Base-by-base conservation (phyloP, 2,888 invertebrate genomes). In the Theretra japonica region DNA sequence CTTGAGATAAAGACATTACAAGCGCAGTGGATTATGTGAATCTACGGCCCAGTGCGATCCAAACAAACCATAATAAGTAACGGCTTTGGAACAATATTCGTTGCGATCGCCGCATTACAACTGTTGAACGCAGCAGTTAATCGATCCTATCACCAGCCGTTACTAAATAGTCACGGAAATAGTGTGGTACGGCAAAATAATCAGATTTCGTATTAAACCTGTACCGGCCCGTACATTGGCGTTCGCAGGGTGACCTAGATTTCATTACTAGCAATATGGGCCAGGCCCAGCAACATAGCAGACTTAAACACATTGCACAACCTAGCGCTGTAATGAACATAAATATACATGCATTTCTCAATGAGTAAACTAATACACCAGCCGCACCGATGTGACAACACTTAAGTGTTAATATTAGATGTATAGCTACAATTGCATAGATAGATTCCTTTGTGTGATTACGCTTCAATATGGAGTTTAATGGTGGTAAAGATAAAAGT, bases 1-100 rank as follows among this genome's bases (percentile, higher is more conserved):
- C 76, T 83, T 73, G 74, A 78, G 78, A 77, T 77, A 76, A 77
- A 78, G 77, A 78, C 53, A 71, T 59, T 68, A 33, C 71, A 71
- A 65, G 71, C 19, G 50, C 56, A 33, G 21, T 69, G 30, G 25
- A 65, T 48, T 65, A 65, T 65, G 48, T 41, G 48, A 65, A 65
- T 65, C 65, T 62, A 70, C 50, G 53, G 30, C 17, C 7, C 56
- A 48, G 2, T 65, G 65, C 41, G 23, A 65, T 65, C 23, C 65
- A 48, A 65, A 65, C 65, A 65, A 65, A n/a, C 62, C 62, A 62
- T 62, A 62, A 65, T 23, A 48, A 48, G 48, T 65, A 65, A 65
- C 11, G 11, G 48, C 65, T 65, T 48, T 48, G 41, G 48, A 48
- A 48, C 48, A 60, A 60, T 60, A 19, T 30, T 60, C 23, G 5